phyloP scores from a whole-genome alignment of 2,888 invertebrate genomes.

The Bellardia pandia region DNA sequence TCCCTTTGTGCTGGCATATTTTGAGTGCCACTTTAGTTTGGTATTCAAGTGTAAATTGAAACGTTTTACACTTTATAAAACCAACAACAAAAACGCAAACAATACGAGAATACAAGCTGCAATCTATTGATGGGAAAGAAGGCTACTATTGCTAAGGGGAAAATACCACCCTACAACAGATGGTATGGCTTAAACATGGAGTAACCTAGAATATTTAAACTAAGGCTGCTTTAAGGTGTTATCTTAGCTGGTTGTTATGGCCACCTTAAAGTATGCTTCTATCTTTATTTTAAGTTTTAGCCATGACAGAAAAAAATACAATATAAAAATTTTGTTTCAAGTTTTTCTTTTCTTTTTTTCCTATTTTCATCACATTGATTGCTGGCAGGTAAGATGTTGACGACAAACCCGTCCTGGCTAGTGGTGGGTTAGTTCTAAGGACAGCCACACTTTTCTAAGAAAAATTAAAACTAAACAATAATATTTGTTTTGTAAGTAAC shows the following conservation, averaged over 20 bases:
- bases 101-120: slow-evolving; percentile 33
- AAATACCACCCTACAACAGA: neutral
- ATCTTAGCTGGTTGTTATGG: slow-evolving; percentile 28
- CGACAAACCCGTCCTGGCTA: neutral
- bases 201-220: neutral
- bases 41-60: slow-evolving; percentile 73
- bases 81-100: slow-evolving; percentile 56
- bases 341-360: slow-evolving; percentile 21
- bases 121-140: slow-evolving; percentile 9
- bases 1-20: slow-evolving; percentile 40
- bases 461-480: slow-evolving; percentile 68
- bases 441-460: neutral
- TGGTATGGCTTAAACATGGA: neutral
- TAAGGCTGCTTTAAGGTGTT: slow-evolving; percentile 17
- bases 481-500: slow-evolving; percentile 51
- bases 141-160: neutral
- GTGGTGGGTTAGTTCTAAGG: neutral
- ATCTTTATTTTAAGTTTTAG: slow-evolving; percentile 38
- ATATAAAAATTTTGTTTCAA: slow-evolving; percentile 29
- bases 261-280: slow-evolving; percentile 65
- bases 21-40: slow-evolving; percentile 70
- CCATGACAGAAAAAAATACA: neutral
- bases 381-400: slow-evolving; percentile 44
- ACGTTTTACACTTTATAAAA: slow-evolving; percentile 61
- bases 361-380: slow-evolving; percentile 37